Evolutionary conservation across 2,888 invertebrate genomes (phyloP).

Genomic region (Pristionchus arcanus): DNA sequence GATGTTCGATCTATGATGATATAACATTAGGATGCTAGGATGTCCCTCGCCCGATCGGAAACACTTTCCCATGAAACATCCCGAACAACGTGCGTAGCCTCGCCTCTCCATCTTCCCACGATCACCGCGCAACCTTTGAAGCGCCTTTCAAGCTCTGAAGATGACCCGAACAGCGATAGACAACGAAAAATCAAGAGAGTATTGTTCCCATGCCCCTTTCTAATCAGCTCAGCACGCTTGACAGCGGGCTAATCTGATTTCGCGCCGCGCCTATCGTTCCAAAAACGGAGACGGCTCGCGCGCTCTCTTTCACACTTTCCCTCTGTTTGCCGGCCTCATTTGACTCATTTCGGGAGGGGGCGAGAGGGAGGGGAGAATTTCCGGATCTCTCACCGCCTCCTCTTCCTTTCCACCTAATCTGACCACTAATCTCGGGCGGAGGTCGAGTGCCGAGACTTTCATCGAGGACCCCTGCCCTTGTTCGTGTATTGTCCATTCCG

Average conservation of each 20-base stretch:
- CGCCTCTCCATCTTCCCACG: background rate
- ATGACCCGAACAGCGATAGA: too few species aligned
- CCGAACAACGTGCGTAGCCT: background rate
- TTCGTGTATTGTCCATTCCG: background rate
- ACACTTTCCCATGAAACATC: too few species aligned
- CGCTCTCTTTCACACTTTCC: background rate
- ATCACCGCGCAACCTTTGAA: background rate
- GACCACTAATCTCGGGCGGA: slow-evolving; percentile 2
- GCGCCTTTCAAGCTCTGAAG: background rate
- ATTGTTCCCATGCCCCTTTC: background rate
- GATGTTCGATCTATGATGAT: too few species aligned
- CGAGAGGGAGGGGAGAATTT: background rate
- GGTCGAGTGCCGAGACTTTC: background rate
- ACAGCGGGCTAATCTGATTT: slow-evolving; percentile 14
- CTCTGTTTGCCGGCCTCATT: slow-evolving; percentile 12
- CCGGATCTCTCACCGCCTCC: background rate
- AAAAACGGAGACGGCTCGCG: background rate
- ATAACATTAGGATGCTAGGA: too few species aligned
- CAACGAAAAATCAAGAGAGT: too few species aligned
- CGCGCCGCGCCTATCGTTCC: background rate
- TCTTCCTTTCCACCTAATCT: background rate
- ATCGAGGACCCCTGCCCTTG: background rate
- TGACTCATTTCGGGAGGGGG: slow-evolving; percentile 5
- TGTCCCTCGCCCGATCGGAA: too few species aligned
- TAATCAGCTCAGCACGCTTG: slow-evolving; percentile 12